Base-by-base conservation (phyloP, 2,797 vertebrate genomes). In the Squalus acanthias region DNA sequence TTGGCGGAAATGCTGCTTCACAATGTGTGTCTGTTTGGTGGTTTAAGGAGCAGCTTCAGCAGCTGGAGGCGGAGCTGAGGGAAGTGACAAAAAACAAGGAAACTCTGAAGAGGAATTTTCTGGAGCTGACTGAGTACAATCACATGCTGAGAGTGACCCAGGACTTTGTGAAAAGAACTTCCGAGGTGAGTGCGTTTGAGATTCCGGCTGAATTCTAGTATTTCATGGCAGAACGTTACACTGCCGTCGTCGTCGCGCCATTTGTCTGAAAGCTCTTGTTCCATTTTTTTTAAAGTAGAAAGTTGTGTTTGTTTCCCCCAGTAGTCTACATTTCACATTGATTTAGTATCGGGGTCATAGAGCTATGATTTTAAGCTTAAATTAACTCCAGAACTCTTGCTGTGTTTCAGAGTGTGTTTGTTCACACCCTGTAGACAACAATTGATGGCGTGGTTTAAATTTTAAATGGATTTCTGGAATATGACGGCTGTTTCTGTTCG, bases 31-130 rank as follows among this genome's bases (percentile, higher is more conserved):
- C 87, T 95, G 65, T 95, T 57, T 50, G 63, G 4, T 3, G 0
- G 92, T n/a, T 96, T 96, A 96, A 99, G 99, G 99, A 99, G 96
- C 99, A 99, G 97, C 97, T 99, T 60, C 99, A 99, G 97, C 98
- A 99, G 97, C 98, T 99, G 57, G 99, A 99, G 97, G 98, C 99
- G 97, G 99, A 99, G 97, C 97, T 99, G 97, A 98, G 99, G 0
- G 99, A 99, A 97, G 98, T 99, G 95, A 98, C 98, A 7, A 98
- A 98, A 96, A 99, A 99, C 98, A 99, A 99, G 97, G 99, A 99
- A 96, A 99, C 99, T 96, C 97, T 99, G 97, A 98, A 97, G 97
- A 98, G 97, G 96, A 99, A 99, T 97, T 97, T 99, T n/a, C 98
- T 99, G 63, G 99, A 99, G 95, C 97, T 99, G 97, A 99, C 97